Conservation (phyloP, 64 coral and sea anemone genomes). For the Actinia tenebrosa region DNA sequence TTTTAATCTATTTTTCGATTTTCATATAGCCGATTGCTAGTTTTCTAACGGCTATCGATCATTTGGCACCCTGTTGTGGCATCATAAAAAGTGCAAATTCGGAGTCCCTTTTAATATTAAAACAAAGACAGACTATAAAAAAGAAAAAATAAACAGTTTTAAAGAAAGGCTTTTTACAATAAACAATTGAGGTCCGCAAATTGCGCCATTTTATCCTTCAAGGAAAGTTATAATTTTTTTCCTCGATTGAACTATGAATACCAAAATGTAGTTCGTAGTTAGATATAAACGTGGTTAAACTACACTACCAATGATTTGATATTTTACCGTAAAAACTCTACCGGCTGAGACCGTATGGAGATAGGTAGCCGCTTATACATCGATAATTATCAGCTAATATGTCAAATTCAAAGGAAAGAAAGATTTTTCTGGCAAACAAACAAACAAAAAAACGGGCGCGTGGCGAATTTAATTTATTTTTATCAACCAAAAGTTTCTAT, state of each 20-base stretch:
- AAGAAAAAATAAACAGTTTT: slow-evolving; percentile 6
- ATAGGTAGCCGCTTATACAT: neutral
- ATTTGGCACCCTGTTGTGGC: neutral
- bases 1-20: neutral
- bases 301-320: neutral
- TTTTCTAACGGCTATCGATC: neutral
- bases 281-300: neutral
- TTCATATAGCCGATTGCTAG: neutral
- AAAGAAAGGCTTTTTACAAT: neutral
- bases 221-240: neutral
- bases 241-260: neutral
- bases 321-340: neutral
- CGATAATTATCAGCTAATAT: neutral
- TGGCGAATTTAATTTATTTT: slow-evolving; percentile 4
- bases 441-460: neutral
- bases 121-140: slow-evolving; percentile 3
- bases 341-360: slow-evolving; percentile 8
- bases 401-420: neutral
- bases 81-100: slow-evolving; percentile 11
- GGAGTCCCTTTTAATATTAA: slow-evolving; percentile 2
- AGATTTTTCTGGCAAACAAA: neutral
- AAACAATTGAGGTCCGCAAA: neutral
- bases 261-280: neutral
- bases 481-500: neutral
- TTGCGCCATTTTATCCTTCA: neutral